Conservation (phyloP, 2,113 vertebrate species). For the Rhabdornis inornatus region DNA sequence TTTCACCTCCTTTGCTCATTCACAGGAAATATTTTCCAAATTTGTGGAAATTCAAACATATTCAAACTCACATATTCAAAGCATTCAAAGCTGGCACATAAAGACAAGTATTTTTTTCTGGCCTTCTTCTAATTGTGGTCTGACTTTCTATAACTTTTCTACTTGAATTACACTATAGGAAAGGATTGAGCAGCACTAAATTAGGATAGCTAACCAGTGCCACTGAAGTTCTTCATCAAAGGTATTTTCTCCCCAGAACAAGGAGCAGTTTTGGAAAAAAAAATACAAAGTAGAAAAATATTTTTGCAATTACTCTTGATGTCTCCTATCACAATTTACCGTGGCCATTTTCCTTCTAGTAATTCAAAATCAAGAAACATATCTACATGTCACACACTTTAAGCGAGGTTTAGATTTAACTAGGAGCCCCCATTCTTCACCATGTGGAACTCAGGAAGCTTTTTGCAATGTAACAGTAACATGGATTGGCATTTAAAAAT, state of each 20-base stretch:
- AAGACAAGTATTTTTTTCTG: neutral
- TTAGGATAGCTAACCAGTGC: neutral
- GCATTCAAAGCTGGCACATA: neutral
- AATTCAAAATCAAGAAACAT: neutral
- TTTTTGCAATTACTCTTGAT: neutral
- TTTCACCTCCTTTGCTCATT: neutral
- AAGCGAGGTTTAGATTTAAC: neutral
- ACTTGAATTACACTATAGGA: neutral
- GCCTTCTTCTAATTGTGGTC: neutral
- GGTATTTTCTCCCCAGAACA: neutral
- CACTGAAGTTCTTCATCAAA: neutral
- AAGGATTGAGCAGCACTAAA: neutral
- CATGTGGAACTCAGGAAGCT: rapidly evolving
- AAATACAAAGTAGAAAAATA: neutral
- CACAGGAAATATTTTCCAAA: neutral
- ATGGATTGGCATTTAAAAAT: neutral
- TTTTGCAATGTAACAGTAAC: neutral
- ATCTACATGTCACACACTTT: neutral
- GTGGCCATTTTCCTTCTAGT: neutral
- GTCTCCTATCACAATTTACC: neutral
- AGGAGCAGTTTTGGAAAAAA: neutral
- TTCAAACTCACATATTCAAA: neutral
- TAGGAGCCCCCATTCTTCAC: neutral
- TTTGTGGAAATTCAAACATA: too few relatives aligned
- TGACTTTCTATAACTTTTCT: neutral